A percentile compares a stretch with the other conserved stretches of the same genome.
phyloP scores from a whole-genome alignment of 2,888 invertebrate species.

The Spicauda simplicius region DNA sequence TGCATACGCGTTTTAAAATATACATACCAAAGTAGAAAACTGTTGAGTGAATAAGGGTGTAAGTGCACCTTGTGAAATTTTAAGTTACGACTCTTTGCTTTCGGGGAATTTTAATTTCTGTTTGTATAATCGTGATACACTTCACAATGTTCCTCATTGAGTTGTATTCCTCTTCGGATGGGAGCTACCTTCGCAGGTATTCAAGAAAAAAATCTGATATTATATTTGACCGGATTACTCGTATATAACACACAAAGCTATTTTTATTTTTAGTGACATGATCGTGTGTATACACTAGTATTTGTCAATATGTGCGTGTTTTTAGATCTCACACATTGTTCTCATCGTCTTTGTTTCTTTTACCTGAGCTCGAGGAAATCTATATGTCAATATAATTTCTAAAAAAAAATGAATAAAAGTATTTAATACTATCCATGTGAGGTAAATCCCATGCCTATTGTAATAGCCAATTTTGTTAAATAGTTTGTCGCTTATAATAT shows the following conservation, averaged over 20 bases:
- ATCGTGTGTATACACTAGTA: no score
- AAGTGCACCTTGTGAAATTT: background rate
- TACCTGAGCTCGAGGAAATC: background rate
- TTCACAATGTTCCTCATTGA: constrained; percentile 12
- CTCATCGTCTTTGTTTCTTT: background rate
- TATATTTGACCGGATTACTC: no score
- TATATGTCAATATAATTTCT: background rate
- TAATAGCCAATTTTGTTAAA: constrained; percentile 19
- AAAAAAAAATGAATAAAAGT: background rate
- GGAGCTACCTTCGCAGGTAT: background rate
- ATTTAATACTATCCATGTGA: background rate
- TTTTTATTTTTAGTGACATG: no score
- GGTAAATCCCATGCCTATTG: background rate
- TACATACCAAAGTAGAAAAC: constrained; percentile 19
- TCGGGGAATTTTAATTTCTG: constrained; percentile 6
- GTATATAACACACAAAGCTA: no score
- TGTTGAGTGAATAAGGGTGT: background rate
- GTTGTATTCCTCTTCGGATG: background rate
- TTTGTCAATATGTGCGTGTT: no score
- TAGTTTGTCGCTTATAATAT: constrained; percentile 16
- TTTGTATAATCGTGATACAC: constrained; percentile 1
- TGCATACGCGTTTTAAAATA: constrained; percentile 6
- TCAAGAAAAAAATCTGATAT: no score
- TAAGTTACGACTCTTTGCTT: constrained; percentile 13
- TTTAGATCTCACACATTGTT: no score